Evolutionary conservation across 2,888 invertebrate genomes (phyloP).

Genomic region (Ennomos erosarius): DNA sequence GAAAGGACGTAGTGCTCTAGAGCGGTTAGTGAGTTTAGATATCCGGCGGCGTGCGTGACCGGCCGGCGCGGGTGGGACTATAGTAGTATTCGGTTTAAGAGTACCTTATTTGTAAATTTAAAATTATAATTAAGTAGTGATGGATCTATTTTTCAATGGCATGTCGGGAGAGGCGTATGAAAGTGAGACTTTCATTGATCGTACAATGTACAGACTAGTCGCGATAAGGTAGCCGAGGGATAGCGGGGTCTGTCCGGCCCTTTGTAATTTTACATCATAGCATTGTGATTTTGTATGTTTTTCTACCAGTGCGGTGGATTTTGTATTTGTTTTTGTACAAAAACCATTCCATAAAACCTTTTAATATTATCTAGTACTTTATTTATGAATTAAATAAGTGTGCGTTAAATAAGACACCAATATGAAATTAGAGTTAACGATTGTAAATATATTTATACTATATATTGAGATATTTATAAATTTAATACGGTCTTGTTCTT

Average conservation of each 20-base stretch:
- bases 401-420: slow-evolving; percentile 84
- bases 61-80: slow-evolving; percentile 72
- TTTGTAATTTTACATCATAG: slow-evolving; percentile 60
- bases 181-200: slow-evolving; percentile 80
- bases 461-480: slow-evolving; percentile 84
- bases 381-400: slow-evolving; percentile 78
- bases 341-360: slow-evolving; percentile 82
- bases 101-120: slow-evolving; percentile 84
- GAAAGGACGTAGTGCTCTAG: slow-evolving; percentile 80
- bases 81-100: slow-evolving; percentile 78
- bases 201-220: slow-evolving; percentile 83
- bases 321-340: slow-evolving; percentile 83
- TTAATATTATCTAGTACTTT: slow-evolving; percentile 74
- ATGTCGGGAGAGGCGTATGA: slow-evolving; percentile 61
- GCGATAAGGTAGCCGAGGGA: slow-evolving; percentile 53
- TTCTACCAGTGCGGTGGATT: slow-evolving; percentile 74
- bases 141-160: slow-evolving; percentile 82
- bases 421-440: slow-evolving; percentile 76
- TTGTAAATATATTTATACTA: slow-evolving; percentile 84
- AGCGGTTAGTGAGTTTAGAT: slow-evolving; percentile 77
- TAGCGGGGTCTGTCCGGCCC: slow-evolving; percentile 45
- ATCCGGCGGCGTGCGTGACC: slow-evolving; percentile 61
- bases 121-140: slow-evolving; percentile 84
- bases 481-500: slow-evolving; percentile 84
- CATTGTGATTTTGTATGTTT: slow-evolving; percentile 74